Base-by-base conservation (phyloP, 1,140 invertebrate species). In the Linepithema humile region DNA sequence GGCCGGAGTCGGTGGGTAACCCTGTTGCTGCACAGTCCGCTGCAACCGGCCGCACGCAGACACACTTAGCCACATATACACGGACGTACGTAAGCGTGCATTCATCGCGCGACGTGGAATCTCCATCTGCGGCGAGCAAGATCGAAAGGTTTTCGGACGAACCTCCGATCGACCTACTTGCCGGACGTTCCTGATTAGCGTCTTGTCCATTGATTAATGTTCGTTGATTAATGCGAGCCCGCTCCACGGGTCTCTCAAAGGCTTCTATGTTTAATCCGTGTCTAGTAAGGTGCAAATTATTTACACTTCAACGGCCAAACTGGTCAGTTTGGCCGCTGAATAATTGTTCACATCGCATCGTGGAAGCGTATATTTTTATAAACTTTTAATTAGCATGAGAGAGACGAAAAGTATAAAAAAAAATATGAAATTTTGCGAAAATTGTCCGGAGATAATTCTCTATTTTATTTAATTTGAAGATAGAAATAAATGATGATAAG, bases 1-100 rank as follows among this genome's bases (percentile, higher is more conserved):
- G 70, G 65, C 73, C 50, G 64, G 70, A 53, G 35, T 60, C 53
- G 86, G 86, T 84, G 70, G 75, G 57, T 85, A 88, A 88, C 86
- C 87, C 86, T 88, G 86, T 88, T 88, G 83, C 87, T 88, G 82
- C 85, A 84, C 82, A 80, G 55, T 45, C 67, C 67, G 70, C 32
- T 48, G 65, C 73, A 65, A 72, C 48, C 55, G 64, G 64, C 20
- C 17, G 17, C 43, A 12, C 15, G 85, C 85, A 75, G 70, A 70
- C 72, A 85, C 74, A 72, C 50, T 9, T 45, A 32, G 3, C 23
- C 64, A 57, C 23, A 23, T 0, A 45, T 40, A 29, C 43, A 38
- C 59, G 10, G 23, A 53, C 43, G 23, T 35, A 26, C 32, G 9
- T 55, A 70, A 64, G 64, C 75, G 35, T 69, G 75, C 75, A 80